These are phyloP conservation scores for Atta texana DNA, from an alignment of 1,140 invertebrate genomes.

Conservation along the genomic window DNA sequence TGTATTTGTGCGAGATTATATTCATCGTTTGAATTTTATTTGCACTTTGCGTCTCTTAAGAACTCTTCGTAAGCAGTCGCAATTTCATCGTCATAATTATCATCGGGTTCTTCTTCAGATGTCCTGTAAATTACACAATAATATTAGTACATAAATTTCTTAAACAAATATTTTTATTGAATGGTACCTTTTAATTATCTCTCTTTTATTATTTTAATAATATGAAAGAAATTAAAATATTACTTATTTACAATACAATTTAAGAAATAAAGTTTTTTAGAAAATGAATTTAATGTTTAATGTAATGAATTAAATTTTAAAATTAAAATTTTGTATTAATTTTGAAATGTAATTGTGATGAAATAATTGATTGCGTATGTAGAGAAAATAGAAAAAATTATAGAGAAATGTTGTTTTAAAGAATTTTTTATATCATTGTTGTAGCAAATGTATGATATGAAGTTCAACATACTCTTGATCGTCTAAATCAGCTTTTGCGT, in stretches of 20 bases:
- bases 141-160: slow-evolving; percentile 7
- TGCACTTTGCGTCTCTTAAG: slow-evolving; percentile 72
- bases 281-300: too few relatives aligned
- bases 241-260: too few relatives aligned
- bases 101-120: slow-evolving; percentile 67
- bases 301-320: too few relatives aligned
- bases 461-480: slow-evolving; percentile 73
- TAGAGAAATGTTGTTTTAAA: too few relatives aligned
- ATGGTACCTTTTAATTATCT: not conserved
- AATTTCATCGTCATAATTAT: slow-evolving; percentile 81
- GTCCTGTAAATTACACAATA: slow-evolving; percentile 48
- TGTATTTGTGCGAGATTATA: not conserved
- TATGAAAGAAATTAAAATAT: too few relatives aligned
- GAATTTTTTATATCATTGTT: too few relatives aligned
- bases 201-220: not conserved
- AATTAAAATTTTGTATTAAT: too few relatives aligned
- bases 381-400: too few relatives aligned
- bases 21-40: slow-evolving; percentile 9
- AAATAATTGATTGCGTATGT: too few relatives aligned
- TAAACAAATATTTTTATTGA: not conserved
- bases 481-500: slow-evolving; percentile 37
- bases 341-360: too few relatives aligned
- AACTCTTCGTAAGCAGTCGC: slow-evolving; percentile 83
- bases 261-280: too few relatives aligned
- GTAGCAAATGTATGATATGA: not conserved